phyloP scores from a whole-genome alignment of 2,113 vertebrate species.

The Otis tarda region DNA sequence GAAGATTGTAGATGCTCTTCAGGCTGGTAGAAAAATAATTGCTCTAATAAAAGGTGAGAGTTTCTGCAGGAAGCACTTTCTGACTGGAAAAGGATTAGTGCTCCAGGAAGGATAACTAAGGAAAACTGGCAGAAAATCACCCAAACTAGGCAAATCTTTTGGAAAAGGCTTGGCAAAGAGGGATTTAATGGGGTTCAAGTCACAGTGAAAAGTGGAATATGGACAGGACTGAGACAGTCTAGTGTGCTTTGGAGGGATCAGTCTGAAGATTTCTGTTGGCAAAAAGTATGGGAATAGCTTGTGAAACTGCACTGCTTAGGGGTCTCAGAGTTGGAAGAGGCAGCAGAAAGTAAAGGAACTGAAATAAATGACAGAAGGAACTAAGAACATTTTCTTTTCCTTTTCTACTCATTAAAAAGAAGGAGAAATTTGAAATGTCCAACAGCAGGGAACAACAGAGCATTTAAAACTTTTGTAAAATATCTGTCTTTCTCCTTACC shows the following conservation, averaged over 20 bases:
- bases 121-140: neutral
- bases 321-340: neutral
- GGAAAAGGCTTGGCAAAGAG: neutral
- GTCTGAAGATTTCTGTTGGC: neutral
- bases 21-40: neutral
- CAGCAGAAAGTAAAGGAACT: neutral
- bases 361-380: neutral
- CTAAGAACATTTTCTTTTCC: neutral
- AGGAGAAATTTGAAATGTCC: neutral
- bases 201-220: neutral
- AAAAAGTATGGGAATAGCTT: neutral
- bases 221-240: neutral
- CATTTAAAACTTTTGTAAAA: neutral
- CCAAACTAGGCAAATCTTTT: neutral
- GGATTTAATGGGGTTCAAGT: neutral
- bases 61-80: constrained; percentile 14
- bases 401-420: neutral
- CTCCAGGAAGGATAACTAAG: neutral
- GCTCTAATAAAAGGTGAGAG: neutral
- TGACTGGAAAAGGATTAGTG: neutral
- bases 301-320: neutral
- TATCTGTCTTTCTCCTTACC: neutral
- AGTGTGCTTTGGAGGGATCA: neutral
- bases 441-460: neutral
- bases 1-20: neutral